phyloP scores from a whole-genome alignment of 2,888 invertebrate genomes.

The Mayetiola destructor region DNA sequence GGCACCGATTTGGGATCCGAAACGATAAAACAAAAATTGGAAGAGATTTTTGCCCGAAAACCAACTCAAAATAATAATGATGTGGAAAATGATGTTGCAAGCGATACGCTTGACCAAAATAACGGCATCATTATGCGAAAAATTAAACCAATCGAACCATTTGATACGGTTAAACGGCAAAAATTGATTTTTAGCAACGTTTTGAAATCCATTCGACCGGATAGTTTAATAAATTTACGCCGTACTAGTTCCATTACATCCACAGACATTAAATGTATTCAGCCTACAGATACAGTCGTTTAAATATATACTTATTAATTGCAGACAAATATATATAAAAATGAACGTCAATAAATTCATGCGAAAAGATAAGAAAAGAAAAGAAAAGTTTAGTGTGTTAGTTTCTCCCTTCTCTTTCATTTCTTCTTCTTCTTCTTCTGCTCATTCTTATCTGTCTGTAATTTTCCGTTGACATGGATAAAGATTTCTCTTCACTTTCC shows the following conservation, averaged over 20 bases:
- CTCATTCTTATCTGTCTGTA: background rate
- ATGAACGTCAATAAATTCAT: constrained; percentile 2
- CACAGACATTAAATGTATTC: background rate
- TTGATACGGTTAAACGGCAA: constrained; percentile 16
- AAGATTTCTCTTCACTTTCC: too few species aligned
- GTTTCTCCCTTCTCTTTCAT: background rate
- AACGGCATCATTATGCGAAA: background rate
- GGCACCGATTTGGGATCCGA: background rate
- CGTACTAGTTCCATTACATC: background rate
- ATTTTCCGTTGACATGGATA: too few species aligned
- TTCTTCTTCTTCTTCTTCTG: background rate
- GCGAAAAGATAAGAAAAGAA: too few species aligned
- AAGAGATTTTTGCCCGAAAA: background rate
- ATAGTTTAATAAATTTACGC: constrained; percentile 8
- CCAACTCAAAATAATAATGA: background rate
- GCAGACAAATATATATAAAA: background rate
- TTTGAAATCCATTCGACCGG: constrained; percentile 14
- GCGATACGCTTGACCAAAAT: background rate
- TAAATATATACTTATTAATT: background rate
- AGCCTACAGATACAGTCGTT: background rate
- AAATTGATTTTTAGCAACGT: constrained; percentile 14
- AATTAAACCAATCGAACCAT: constrained; percentile 5
- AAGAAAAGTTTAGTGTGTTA: too few species aligned
- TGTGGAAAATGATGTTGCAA: background rate
- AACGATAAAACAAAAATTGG: too few species aligned